Base-by-base conservation (phyloP, 2,113 vertebrate genomes). In the Willisornis vidua region DNA sequence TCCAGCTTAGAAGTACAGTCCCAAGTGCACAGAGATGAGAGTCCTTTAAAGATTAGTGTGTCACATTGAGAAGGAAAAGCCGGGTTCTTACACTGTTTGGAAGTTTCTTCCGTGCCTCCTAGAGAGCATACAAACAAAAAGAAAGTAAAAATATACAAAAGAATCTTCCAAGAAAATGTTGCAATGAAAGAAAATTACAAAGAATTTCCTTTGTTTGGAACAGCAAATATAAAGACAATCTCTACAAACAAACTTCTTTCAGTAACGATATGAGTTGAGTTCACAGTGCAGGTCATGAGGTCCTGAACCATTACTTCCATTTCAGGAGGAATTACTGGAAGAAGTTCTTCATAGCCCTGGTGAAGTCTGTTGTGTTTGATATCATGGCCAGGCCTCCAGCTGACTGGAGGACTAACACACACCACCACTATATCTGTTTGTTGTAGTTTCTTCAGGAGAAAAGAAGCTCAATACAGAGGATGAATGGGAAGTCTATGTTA, bases 201-300 rank as follows among this genome's bases (percentile, higher is more conserved):
- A 95, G 73, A 68, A 91, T 85, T 87, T 91, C 94, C 94, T 95
- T 80, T 95, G 92, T 95, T 97, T 96, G 77, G 88, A 68, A 71
- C 33, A 78, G 37, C 19, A 81, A 96, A 93, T 43, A 86, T 91
- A 79, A 84, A 86, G 79, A 29, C 68, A 96, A 90, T 63, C 85
- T 91, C 73, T 70, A 41, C 93, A 96, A 95, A 95, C 77, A 96
- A 96, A 91, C 67, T n/a, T 10, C 33, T 65, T 72, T 62, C 63
- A 59, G 81, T 20, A 13, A 68, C 1, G 54, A 7, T 20, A 75
- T 0, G 14, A 81, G 66, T 39, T 45, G 51, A 83, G 78, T 85
- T 96, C 94, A 88, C 54, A 39, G 39, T 0, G 2, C 35, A 45
- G 92, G 79, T 84, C 92, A 41, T 45, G 87, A 78, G 70, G 89